A percentile compares a stretch with the other conserved stretches of the same genome.
These are phyloP conservation scores for Gasteruption jaculator DNA, from an alignment of 2,888 invertebrate species.

Conservation along the genomic window DNA sequence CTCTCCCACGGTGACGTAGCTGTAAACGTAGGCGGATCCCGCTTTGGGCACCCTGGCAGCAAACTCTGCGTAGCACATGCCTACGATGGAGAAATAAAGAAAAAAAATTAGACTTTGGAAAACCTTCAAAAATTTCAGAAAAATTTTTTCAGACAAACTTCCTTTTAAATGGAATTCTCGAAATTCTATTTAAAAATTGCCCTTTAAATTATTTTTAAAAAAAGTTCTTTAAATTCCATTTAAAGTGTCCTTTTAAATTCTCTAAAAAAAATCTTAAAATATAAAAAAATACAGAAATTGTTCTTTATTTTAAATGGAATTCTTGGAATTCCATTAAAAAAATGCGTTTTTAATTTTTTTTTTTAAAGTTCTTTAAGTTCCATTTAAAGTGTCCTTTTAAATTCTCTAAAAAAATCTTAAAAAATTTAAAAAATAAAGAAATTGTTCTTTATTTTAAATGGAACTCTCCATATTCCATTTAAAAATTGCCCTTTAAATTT, in stretches of 20 bases:
- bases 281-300: neutral
- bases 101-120: conserved; percentile 8
- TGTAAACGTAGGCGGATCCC: conserved; percentile 82
- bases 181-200: conserved; percentile 10
- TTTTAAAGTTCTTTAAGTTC: too few relatives aligned
- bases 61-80: conserved; percentile 79
- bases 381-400: too few relatives aligned
- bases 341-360: too few relatives aligned
- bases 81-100: too few relatives aligned
- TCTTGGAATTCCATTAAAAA: too few relatives aligned
- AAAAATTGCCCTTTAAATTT: neutral
- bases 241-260: too few relatives aligned
- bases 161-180: neutral
- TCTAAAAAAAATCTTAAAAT: too few relatives aligned
- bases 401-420: conserved; percentile 5
- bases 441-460: neutral
- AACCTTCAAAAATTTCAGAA: conserved; percentile 7
- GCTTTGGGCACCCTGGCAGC: conserved; percentile 76
- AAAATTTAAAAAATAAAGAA: conserved; percentile 6
- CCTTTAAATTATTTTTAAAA: neutral
- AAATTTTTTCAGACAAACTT: neutral
- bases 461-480: conserved; percentile 8
- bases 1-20: conserved; percentile 77
- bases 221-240: too few relatives aligned
- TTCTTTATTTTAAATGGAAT: neutral